Evolutionary conservation across 2,113 vertebrate genomes (phyloP).

Genomic region (Gracilinanus agilis): DNA sequence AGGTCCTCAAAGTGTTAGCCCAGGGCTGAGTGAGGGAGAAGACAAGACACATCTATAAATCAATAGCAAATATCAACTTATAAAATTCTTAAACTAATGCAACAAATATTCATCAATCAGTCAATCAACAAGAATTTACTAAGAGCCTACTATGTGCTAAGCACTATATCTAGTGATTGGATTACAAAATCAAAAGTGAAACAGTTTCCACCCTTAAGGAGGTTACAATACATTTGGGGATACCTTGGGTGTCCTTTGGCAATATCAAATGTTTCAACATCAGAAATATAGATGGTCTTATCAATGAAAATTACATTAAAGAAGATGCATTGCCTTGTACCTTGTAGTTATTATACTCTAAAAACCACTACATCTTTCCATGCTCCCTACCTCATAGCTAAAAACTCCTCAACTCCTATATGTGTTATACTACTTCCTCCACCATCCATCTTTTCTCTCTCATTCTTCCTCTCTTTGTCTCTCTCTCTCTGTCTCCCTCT

Average conservation of each 20-base stretch:
- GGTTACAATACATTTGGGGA: background rate
- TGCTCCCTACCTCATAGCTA: background rate
- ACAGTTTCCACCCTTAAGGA: background rate
- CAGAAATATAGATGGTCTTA: too few relatives aligned
- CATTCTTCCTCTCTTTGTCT: too few relatives aligned
- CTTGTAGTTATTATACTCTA: too few relatives aligned
- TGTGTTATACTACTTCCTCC: too few relatives aligned
- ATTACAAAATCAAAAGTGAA: background rate
- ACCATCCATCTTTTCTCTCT: too few relatives aligned
- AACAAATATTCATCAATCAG: background rate
- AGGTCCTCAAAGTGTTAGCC: background rate
- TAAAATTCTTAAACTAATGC: background rate
- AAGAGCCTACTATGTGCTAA: slow-evolving; percentile 62
- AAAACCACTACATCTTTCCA: too few relatives aligned
- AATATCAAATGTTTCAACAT: background rate
- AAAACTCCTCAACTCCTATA: too few relatives aligned
- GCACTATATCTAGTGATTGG: background rate
- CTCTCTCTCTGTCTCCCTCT: too few relatives aligned
- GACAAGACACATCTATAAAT: background rate
- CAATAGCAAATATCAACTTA: background rate
- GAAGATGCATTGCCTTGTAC: too few relatives aligned
- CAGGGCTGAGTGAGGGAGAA: background rate
- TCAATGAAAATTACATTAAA: too few relatives aligned
- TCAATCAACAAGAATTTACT: slow-evolving; percentile 37
- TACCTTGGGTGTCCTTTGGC: too few relatives aligned